Evolutionary conservation across 2,113 vertebrate genomes (phyloP), one percentile per base, ranked within the genome.

Genomic region (Sarotherodon lohbergeri): DNA sequence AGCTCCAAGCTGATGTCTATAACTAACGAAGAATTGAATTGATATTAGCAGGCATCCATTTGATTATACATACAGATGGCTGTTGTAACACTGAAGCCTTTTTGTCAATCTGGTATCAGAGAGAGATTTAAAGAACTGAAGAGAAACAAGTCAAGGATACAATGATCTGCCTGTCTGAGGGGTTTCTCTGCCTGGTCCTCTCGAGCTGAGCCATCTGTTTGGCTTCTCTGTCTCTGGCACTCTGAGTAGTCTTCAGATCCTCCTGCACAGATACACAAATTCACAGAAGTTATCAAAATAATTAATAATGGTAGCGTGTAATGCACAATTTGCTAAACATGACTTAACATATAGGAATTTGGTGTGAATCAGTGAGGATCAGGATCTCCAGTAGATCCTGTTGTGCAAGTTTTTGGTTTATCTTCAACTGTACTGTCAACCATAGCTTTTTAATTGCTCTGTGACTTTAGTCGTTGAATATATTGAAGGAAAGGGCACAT

Each of bases 121-220:
- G 6, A 55, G 11, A 16, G 17, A 27, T 80, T 81, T 55, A 12
- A 24, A 39, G 39, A 86, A 46, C 8, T 68, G 10, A 81, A 22
- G 54, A 79, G 29, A 83, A 81, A 48, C 24, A 84, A 29, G 14
- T 9, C 12, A 91, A 96, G 98, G 99, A 99, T 99, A 99, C 98
- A 55, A 99, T 99, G 90, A 98, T 95, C 92, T 99, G 98, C 56
- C 98, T 97, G 95, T 99, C 98, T 4, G 98, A 98, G 32, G 99
- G 99, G 92, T 99, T 99, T 91, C 97, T 96, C 91, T 98, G 98
- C 61, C 99, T 97, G 52, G 97, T 98, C 95, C 94, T 98, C 95
- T 99, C 98, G 91, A 99, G 96, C 84, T 99, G 98, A 90, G 96
- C 96, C 94, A 98, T 97, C 88, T 98, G 98, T 94, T 98, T 99